Evolutionary conservation across 92 coral and sea anemone species (phyloP).

Genomic region (Zoanthus solanderi): DNA sequence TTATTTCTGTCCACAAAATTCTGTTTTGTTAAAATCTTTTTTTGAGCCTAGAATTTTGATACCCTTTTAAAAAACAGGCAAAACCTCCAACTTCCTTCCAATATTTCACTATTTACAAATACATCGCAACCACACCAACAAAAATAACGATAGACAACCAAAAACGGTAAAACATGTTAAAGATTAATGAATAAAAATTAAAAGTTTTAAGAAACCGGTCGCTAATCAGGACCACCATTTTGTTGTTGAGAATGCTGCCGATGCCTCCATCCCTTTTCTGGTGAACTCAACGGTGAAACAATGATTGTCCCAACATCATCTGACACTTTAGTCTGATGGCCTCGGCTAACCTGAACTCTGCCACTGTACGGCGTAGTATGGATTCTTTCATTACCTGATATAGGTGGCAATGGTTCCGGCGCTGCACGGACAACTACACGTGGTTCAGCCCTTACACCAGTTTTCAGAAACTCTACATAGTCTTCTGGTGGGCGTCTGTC

Average conservation of each 20-base stretch:
- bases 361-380: constrained; percentile 71
- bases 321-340: constrained; percentile 61
- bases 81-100: no score
- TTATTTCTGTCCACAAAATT: no score
- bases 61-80: no score
- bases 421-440: constrained; percentile 92
- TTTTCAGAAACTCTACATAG: constrained; percentile 90
- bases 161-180: neutral
- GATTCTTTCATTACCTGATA: constrained; percentile 71
- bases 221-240: constrained; percentile 64
- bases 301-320: constrained; percentile 93
- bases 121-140: no score
- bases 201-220: neutral
- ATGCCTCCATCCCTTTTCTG: constrained; percentile 99
- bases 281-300: constrained; percentile 96
- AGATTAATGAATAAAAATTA: neutral
- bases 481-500: constrained; percentile 84
- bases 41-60: no score
- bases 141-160: no score
- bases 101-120: no score
- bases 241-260: constrained; percentile 82
- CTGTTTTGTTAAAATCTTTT: no score
- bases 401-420: constrained; percentile 98
- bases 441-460: constrained; percentile 89
- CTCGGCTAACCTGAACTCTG: constrained; percentile 72